Evolutionary conservation across 1,140 invertebrate species (phyloP), one percentile per base, ranked within the genome.

Genomic region (Marisa cornuarietis): DNA sequence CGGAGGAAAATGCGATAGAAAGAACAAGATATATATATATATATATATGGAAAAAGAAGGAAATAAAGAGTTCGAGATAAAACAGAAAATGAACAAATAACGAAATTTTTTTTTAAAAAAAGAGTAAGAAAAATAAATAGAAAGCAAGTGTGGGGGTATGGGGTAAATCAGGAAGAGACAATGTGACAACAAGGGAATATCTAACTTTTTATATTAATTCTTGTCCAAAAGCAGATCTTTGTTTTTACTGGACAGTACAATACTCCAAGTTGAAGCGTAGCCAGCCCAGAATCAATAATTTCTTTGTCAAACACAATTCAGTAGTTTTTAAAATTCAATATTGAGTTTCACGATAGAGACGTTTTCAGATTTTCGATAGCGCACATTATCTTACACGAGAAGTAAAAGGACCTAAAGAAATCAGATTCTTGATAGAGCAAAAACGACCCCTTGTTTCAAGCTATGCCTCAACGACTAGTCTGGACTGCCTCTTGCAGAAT

Each of bases 261-360:
- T 22, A 20, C 1, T 52, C 22, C 10, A 42, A 22, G 14, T 54
- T 62, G 14, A 22, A 54, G 31, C 58, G 0, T 58, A 11, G 42
- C 42, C n/a, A 11, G 42, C 42, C n/a, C 31, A 52, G n/a, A 1
- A 26, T 9, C 42, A 52, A 6, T 1, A 58, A 26, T 63, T 20
- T 76, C 58, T 76, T 58, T 63, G 10, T 76, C 74, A 22, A 61
- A 20, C 31, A 24, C 31, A 22, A 61, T 5, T 76, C 74, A 16
- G 14, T 76, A 22, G 22, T 52, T 75, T 51, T 22, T 62, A 49
- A 16, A 18, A 61, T 4, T 7, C 11, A 18, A n/a, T 11, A 18
- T 42, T 18, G 14, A 11, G 31, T 7, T 0, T 13, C 24, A 22
- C 54, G 7, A 26, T 0, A 11, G n/a, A 31, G 1, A 16, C n/a